These are phyloP conservation scores for Myotis brandtii DNA, from an alignment of 2,113 vertebrate genomes.

Conservation along the genomic window DNA sequence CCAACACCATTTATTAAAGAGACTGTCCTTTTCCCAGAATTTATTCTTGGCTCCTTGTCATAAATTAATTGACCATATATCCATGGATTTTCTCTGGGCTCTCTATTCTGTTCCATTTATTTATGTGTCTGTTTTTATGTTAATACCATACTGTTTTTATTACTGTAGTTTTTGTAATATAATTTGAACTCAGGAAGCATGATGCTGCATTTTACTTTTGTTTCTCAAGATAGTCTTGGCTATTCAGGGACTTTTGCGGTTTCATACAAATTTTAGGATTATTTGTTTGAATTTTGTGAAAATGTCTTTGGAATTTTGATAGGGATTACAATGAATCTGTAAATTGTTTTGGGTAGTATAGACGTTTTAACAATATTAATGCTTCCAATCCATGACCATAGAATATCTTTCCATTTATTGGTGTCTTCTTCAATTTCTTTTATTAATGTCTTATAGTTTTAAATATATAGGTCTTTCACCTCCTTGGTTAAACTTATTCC, in stretches of 20 bases:
- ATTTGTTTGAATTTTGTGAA: background rate
- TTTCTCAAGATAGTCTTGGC: background rate
- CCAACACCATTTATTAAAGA: background rate
- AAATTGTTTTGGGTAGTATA: background rate
- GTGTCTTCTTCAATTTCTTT: background rate
- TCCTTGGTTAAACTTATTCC: background rate
- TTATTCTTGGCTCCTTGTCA: background rate
- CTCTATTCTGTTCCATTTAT: background rate
- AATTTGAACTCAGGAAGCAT: background rate
- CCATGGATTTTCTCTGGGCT: background rate
- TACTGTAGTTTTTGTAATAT: background rate
- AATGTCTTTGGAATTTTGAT: background rate
- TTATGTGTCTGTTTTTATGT: background rate
- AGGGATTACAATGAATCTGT: background rate
- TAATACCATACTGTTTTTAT: background rate
- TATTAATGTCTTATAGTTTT: background rate
- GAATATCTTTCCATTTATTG: background rate
- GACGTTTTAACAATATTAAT: background rate
- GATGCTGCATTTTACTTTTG: background rate
- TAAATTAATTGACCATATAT: background rate
- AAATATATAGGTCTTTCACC: background rate
- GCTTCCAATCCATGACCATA: background rate
- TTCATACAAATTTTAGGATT: background rate
- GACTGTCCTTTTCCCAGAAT: background rate
- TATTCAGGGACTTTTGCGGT: background rate